Base-by-base conservation (phyloP, 1,140 invertebrate species). In the Cotesia typhae region DNA sequence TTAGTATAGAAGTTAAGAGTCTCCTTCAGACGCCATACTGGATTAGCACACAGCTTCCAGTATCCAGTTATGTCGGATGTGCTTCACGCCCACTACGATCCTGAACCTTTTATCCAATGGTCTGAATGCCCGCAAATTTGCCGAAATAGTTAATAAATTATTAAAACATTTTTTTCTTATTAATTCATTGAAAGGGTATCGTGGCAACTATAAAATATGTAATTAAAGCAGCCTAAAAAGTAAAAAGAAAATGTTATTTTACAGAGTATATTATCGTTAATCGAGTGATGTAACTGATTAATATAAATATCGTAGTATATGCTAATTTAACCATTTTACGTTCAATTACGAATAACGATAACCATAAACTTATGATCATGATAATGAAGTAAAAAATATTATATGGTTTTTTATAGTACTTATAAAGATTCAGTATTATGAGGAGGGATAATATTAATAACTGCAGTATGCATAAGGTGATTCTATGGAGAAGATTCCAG, bases 41-140 rank as follows among this genome's bases (percentile, higher is more conserved):
- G 60, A 63, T 63, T 63, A 63, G 57, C 57, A 20, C 57, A 59
- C 57, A 59, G 57, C 60, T 63, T 38, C 60, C 37, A 63, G 35
- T 63, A 63, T 38, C 60, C 37, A 63, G 35, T 63, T 37, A 37
- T n/a, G 12, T 28, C 12, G 35, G n/a, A 12, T 41, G n/a, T 37
- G 60, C 12, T 63, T 36, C 60, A 63, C 60, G 60, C 60, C 60
- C 60, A 38, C 60, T 3, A 63, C 60, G 5, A 63, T 63, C n/a
- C 60, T 63, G 60, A 12, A 37, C 35, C 60, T 41, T 63, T 63
- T 28, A 63, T 63, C 37, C 37, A 63, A 41, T 63, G 9, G 10
- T 28, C 60, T 12, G 36, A 37, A 38, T 63, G 10, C 41, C 41
- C 41, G 41, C 41, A 10, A 47, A 47, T 47, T 47, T 7, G 41